Percentiles rank a stretch among this genome's conserved stretches.
These are phyloP conservation scores for Lasioglossum villosulum DNA, from an alignment of 2,888 invertebrate genomes.

Conservation along the genomic window DNA sequence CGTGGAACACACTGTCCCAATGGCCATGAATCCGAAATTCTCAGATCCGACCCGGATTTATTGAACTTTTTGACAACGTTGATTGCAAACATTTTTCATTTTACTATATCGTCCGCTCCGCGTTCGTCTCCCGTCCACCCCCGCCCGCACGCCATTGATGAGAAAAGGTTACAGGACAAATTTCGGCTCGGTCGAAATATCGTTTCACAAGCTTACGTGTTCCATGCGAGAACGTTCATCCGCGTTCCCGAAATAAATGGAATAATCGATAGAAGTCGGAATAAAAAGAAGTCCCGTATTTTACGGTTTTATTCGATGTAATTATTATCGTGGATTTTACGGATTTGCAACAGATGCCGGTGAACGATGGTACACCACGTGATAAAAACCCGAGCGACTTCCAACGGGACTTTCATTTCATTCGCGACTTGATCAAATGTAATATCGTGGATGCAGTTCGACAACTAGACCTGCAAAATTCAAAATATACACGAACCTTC, in stretches of 20 bases:
- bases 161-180: constrained; percentile 13
- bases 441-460: not conserved
- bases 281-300: too few species aligned
- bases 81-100: constrained; percentile 33
- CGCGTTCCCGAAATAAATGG: not conserved
- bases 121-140: not conserved
- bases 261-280: not conserved
- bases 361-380: not conserved
- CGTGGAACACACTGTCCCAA: constrained; percentile 1
- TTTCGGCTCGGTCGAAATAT: constrained; percentile 19
- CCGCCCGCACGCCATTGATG: not conserved
- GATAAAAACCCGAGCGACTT: not conserved
- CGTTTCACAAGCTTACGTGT: not conserved
- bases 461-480: not conserved
- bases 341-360: not conserved
- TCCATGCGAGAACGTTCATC: not conserved
- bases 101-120: not conserved
- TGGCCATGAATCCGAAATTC: constrained; percentile 49
- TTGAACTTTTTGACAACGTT: constrained; percentile 43
- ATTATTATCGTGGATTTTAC: not conserved
- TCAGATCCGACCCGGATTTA: constrained; percentile 32
- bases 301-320: not conserved
- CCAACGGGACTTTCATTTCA: not conserved
- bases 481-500: not conserved
- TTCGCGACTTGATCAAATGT: not conserved